Base-by-base conservation (phyloP, 2,113 vertebrate genomes). In the Notothenia rossii region DNA sequence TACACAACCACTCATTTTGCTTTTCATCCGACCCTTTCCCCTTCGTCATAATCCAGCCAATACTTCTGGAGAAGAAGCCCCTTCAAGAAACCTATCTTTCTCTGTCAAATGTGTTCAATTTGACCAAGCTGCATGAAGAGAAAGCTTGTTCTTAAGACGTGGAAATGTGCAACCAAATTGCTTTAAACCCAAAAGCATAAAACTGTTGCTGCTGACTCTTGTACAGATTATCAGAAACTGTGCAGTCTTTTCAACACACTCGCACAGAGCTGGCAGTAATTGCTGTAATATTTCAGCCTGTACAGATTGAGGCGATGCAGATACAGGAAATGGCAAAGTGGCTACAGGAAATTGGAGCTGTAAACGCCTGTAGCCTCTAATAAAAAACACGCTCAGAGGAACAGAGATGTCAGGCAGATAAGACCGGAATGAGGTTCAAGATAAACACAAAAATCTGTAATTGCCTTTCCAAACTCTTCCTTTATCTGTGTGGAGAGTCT, bases 251-350 rank as follows among this genome's bases (percentile, higher is more conserved):
- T 43, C 56, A 43, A 22, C 22, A 22, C 59, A 22, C 67, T 59
- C 29, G 36, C 25, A 72, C 72, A 73, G 63, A n/a, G 68, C 64
- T 71, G 55, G 50, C 83, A 36, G 84, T 84, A 83, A 75, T 66
- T 85, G 83, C 82, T 84, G 78, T 84, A 72, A 84, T 87, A 86
- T 72, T 69, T 90, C 83, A 88, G 75, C 72, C 46, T 70, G 75
- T 60, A 80, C 72, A 79, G 56, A 83, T 67, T 17, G 48, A 59
- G 73, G 62, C 55, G 71, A 77, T 76, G 45, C 68, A 83, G 77
- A 74, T 82, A 66, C 58, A 77, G 67, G 58, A 73, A 75, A 73
- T 15, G 14, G 10, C 53, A 50, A 0, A 15, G 43, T 5, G 70
- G 49, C 72, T 83, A 45, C 51, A 72, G 78, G 79, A 81, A 64